Base-by-base conservation (phyloP, 2,888 invertebrate species). In the Megaustenia siamemsis region DNA sequence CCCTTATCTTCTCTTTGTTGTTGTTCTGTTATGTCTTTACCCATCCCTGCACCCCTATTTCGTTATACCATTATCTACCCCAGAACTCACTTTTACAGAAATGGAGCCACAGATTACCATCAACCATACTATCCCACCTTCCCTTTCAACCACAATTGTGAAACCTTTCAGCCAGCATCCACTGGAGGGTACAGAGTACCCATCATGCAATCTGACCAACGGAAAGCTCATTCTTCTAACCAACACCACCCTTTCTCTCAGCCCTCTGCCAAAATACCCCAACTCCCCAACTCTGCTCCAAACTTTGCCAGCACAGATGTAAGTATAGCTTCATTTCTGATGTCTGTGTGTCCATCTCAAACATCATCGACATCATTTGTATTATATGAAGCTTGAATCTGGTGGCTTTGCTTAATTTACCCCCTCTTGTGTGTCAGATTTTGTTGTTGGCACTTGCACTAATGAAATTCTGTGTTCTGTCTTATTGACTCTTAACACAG, bases 91-190 rank as follows among this genome's bases (percentile, higher is more conserved):
- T 45, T 63, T 35, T 38, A 79, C 82, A 86, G 86, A 84, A 56
- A 35, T 86, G 78, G 84, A 86, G 32, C 56, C 73, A 38, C 86
- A 45, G 83, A 84, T 60, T 86, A 85, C 45, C 80, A 84, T 69
- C 69, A 83, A 24, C 86, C 86, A 18, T 85, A 83, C 49, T 85
- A 85, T 68, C 85, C 85, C 28, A 82, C 76, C 49, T 45, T 79
- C 35, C 83, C 83, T 32, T 78, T 78, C 35, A 43, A 40, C 75
- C 71, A 78, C 71, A 38, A 69, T 45, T 28, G 35, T 40, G 49
- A 56, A 63, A 35, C 75, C 21, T n/a, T 56, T 77, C 83, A 40
- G 15, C 53, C 83, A 40, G 32, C 49, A 12, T 24, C 73, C 49
- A 38, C 1, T 60, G 69, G 49, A n/a, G 83, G 68, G 32, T 73